Evolutionary conservation across 2,888 invertebrate species (phyloP).

Genomic region (Crossocerus cetratus): DNA sequence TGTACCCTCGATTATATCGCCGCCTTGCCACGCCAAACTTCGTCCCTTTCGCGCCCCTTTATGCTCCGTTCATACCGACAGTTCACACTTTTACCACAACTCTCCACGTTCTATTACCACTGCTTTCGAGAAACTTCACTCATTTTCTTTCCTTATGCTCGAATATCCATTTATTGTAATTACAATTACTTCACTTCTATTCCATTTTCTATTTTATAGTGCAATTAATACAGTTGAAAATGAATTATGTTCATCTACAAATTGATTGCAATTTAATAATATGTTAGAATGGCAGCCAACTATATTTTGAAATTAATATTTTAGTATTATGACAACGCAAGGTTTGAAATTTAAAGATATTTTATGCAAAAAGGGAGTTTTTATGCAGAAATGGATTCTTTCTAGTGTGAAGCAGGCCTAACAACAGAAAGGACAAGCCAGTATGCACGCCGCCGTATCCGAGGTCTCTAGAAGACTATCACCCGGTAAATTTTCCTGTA

Average conservation of each 20-base stretch:
- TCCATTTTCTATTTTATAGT: too few relatives aligned
- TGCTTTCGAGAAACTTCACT: too few relatives aligned
- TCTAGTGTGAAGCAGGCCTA: constrained; percentile 29
- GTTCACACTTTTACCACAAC: background rate
- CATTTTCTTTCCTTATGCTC: too few relatives aligned
- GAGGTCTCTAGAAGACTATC: constrained; percentile 46
- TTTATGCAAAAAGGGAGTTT: background rate
- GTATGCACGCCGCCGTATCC: constrained; percentile 14
- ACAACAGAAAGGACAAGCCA: constrained; percentile 16
- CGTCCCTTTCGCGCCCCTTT: constrained; percentile 21
- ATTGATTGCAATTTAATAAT: too few relatives aligned
- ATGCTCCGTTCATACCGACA: constrained; percentile 30
- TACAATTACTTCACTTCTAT: too few relatives aligned
- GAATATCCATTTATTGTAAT: too few relatives aligned
- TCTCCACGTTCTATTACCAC: too few relatives aligned
- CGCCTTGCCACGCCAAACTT: constrained; percentile 30
- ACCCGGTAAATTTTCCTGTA: constrained; percentile 51
- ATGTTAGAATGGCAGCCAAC: too few relatives aligned
- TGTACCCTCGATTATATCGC: constrained; percentile 36
- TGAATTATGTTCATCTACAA: too few relatives aligned
- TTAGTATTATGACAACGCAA: too few relatives aligned
- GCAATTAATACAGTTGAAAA: too few relatives aligned
- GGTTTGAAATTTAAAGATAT: background rate
- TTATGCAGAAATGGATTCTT: background rate
- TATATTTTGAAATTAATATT: too few relatives aligned